A percentile compares a stretch with the other conserved stretches of the same genome.
Conservation (phyloP, 2,888 invertebrate genomes). For the Oegoconia quadripuncta region DNA sequence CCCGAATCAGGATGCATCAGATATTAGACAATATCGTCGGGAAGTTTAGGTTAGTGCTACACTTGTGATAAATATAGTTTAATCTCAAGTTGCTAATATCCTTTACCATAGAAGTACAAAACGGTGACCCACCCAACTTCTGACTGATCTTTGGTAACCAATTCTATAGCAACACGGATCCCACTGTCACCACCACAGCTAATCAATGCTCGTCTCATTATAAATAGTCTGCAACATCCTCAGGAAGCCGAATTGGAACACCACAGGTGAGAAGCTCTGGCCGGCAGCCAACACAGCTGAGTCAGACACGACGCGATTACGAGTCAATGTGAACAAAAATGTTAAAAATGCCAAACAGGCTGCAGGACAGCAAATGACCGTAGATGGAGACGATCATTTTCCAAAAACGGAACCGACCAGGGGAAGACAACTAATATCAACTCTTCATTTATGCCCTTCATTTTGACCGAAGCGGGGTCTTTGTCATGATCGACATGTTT, state of each 20-base stretch:
- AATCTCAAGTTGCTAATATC: not conserved
- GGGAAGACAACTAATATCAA: too few species aligned
- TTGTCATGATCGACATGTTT: too few species aligned
- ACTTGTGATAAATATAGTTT: too few species aligned
- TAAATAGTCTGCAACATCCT: conserved; percentile 66
- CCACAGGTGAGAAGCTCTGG: conserved; percentile 66
- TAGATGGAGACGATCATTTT: too few species aligned
- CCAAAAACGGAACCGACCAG: too few species aligned
- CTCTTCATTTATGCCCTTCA: too few species aligned
- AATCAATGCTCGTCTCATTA: conserved; percentile 44
- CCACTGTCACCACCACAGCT: conserved; percentile 29
- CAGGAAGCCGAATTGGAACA: conserved; percentile 58
- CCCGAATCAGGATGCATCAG: too few species aligned
- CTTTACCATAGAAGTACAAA: too few species aligned
- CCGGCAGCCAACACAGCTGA: conserved; percentile 48
- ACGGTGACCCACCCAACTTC: not conserved
- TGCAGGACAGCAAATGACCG: too few species aligned
- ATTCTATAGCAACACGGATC: conserved; percentile 5
- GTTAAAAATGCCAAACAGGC: not conserved
- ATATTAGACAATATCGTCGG: too few species aligned
- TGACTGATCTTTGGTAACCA: not conserved
- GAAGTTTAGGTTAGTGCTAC: too few species aligned
- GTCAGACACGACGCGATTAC: conserved; percentile 11
- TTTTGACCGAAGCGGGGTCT: too few species aligned
- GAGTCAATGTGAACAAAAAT: not conserved